Evolutionary conservation across 1,140 invertebrate species (phyloP).

Genomic region (Carposina sasakii): DNA sequence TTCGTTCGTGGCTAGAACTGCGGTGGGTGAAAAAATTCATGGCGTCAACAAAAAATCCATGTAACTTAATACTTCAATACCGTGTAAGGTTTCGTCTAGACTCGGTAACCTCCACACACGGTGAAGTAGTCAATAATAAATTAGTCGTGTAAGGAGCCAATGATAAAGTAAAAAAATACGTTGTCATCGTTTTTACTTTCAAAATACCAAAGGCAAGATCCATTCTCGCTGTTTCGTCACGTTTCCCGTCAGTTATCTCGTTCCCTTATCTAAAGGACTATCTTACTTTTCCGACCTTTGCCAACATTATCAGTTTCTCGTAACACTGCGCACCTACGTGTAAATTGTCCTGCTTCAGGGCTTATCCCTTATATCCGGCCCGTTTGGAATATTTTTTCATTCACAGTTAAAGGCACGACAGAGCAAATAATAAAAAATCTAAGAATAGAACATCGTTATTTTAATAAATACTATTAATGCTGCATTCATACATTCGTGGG

Average conservation of each 20-base stretch:
- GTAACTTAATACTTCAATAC: conserved; percentile 43
- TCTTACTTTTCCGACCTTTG: conserved; percentile 49
- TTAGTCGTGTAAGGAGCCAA: no score
- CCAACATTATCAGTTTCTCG: conserved; percentile 46
- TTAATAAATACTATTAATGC: conserved; percentile 64
- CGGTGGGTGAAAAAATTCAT: conserved; percentile 38
- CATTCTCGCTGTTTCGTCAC: conserved; percentile 18
- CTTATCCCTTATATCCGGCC: conserved; percentile 42
- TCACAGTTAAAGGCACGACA: background rate
- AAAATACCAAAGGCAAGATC: no score
- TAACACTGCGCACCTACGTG: conserved; percentile 40
- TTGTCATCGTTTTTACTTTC: no score
- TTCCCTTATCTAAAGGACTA: conserved; percentile 40
- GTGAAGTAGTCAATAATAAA: no score
- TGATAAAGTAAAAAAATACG: no score
- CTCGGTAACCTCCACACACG: conserved; percentile 44
- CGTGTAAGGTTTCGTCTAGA: conserved; percentile 56
- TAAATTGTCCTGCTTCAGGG: conserved; percentile 34
- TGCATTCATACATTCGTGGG: conserved; percentile 38
- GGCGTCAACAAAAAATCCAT: conserved; percentile 31
- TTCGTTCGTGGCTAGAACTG: conserved; percentile 48
- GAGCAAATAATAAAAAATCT: conserved; percentile 35
- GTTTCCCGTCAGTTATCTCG: conserved; percentile 41
- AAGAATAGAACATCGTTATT: conserved; percentile 53
- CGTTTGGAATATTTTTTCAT: conserved; percentile 4